Base-by-base conservation (phyloP, 2,113 vertebrate genomes). In the Vulpes vulpes region DNA sequence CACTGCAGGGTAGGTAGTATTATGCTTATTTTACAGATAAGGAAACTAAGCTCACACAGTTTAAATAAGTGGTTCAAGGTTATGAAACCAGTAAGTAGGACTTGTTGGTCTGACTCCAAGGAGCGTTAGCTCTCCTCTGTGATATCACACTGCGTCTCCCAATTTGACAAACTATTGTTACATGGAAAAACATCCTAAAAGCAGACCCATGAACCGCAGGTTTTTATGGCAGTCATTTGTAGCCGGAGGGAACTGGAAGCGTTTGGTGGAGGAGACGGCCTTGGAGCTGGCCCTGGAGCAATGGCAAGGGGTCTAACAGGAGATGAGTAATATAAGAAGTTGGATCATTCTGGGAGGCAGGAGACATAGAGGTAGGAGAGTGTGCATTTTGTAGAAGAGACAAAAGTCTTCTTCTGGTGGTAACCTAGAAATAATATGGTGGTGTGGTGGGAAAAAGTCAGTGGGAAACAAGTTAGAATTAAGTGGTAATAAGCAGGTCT, bases 11-110 rank as follows among this genome's bases (percentile, higher is more conserved):
- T 55, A 78, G 57, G 1, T 82, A 87, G 89, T 79, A 35, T 35
- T 79, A 59, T 65, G 83, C 69, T 83, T 49, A 94, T 73, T 89
- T 92, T 91, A 87, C 30, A 67, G 43, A 89, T 49, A 43, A 88
- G 20, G 59, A 95, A 88, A 85, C 38, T 69, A 91, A 85, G 30
- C 62, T 91, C 43, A 86, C 14, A 20, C 38, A 71, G 11, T 53
- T 96, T 84, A 80, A 65, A 32, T 25, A 71, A 85, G 53, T 59
- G 4, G 8, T 27, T 80, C 35, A 94, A 22, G 32, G 57, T 89
- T 64, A 76, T 65, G 93, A 95, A 96, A 89, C 82, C 81, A 49
- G 51, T 64, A 88, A 69, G 43, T 20, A 84, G 23, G 16, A 89
- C 78, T 69, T 83, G 16, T 64, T 57, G 78, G n/a, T 86, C 32